Percentiles rank a stretch among this genome's conserved stretches.
Evolutionary conservation across 2,888 invertebrate species (phyloP).

Genomic region (Euplagia quadripunctaria): DNA sequence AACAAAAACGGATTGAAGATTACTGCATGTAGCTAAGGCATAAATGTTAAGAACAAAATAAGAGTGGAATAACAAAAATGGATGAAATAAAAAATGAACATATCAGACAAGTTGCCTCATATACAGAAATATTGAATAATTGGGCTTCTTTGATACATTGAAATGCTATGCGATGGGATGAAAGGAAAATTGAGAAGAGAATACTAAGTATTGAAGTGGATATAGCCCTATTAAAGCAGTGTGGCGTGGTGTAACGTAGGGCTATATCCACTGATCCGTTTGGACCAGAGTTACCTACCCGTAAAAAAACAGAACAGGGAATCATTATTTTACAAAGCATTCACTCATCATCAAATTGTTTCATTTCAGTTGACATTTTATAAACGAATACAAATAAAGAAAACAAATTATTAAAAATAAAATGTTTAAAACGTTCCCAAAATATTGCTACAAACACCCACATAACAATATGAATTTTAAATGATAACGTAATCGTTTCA

Average conservation of each 20-base stretch:
- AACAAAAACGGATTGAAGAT: background rate
- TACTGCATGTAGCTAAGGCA: background rate
- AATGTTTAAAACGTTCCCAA: background rate
- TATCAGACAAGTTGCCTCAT: background rate
- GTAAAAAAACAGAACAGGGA: background rate
- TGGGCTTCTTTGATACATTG: background rate
- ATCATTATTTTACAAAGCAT: background rate
- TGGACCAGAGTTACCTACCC: too few species aligned
- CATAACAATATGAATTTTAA: constrained; percentile 13
- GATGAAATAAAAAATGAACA: background rate
- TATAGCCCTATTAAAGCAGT: too few species aligned
- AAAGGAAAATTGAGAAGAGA: background rate
- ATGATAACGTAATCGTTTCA: constrained; percentile 36
- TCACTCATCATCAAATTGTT: background rate
- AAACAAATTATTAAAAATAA: background rate
- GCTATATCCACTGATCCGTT: too few species aligned
- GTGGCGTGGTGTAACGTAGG: too few species aligned
- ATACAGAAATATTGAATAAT: background rate
- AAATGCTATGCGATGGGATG: background rate
- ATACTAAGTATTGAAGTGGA: too few species aligned
- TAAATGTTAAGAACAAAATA: background rate
- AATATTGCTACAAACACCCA: constrained; percentile 3
- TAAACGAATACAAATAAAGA: background rate
- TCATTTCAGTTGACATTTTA: background rate
- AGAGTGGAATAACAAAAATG: background rate